Evolutionary conservation across 2,888 invertebrate species (phyloP), one percentile per base, ranked within the genome.

Genomic region (Maniola hyperantus): DNA sequence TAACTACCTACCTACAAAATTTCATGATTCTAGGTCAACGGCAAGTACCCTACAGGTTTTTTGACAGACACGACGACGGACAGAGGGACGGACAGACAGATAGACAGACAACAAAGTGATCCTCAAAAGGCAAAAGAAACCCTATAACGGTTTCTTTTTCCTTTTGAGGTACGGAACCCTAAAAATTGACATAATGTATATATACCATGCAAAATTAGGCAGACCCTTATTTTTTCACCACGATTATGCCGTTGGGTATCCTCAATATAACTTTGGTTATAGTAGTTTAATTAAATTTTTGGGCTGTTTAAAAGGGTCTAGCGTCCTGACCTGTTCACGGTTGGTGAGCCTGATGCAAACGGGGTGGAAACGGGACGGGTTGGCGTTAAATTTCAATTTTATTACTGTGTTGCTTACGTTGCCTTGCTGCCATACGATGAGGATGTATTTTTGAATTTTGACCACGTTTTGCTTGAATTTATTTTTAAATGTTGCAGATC

Each of bases 211-310:
- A n/a, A n/a, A n/a, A 34, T 20, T 18, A 10, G 20, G 11, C 33
- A 36, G 34, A 13, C 15, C 34, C 46, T 11, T 20, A 68, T 66
- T 70, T 70, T 72, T 71, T 66, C 73, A 77, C 72, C 75, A 76
- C 72, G 50, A 15, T 61, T 74, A 72, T 73, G 75, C 74, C 75
- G 76, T 76, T 72, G 71, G 74, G 73, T 51, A 46, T 66, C 74
- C 75, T 13, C 33, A 42, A 62, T 60, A 50, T 48, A 62, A 77
- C 79, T 77, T 80, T 74, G 77, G 81, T 82, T 78, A 77, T 76
- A 82, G 80, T 81, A 77, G 80, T 86, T 85, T 85, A 85, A 88
- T 88, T 87, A 88, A 86, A 84, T 85, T 85, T 85, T 77, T 53
- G 74, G 79, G 76, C 78, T 75, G 81, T 82, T 81, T 79, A 76